These are phyloP conservation scores for Syngnathus scovelli DNA, from an alignment of 2,113 vertebrate genomes.

Conservation along the genomic window DNA sequence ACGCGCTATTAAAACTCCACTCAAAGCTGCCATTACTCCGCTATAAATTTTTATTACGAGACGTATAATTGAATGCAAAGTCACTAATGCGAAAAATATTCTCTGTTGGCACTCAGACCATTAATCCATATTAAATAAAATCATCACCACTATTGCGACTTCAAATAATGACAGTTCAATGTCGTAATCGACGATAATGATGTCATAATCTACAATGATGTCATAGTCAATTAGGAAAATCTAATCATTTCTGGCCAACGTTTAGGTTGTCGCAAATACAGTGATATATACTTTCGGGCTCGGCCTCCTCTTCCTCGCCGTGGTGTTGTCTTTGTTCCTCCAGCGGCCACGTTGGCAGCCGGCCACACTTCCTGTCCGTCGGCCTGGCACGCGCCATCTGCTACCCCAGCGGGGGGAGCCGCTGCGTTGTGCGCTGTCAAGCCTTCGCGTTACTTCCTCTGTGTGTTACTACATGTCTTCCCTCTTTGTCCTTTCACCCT, in stretches of 20 bases:
- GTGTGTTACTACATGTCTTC: constrained; percentile 30
- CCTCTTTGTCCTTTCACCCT: constrained; percentile 29
- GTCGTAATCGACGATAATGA: no score
- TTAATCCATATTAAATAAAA: neutral
- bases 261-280: neutral
- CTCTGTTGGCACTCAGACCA: neutral
- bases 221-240: neutral
- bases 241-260: neutral
- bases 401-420: constrained; percentile 44
- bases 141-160: no score
- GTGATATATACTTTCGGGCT: neutral
- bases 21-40: constrained; percentile 10
- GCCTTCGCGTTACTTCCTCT: constrained; percentile 34
- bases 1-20: constrained; percentile 16
- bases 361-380: constrained; percentile 40
- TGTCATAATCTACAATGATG: no score
- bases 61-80: neutral
- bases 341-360: constrained; percentile 53
- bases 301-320: neutral
- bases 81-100: neutral
- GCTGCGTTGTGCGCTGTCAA: constrained; percentile 26
- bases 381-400: constrained; percentile 63
- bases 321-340: constrained; percentile 30
- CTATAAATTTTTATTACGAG: constrained; percentile 5
- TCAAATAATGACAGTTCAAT: no score